Conservation (phyloP, 2,113 vertebrate genomes). For the Hystrix cristata region DNA sequence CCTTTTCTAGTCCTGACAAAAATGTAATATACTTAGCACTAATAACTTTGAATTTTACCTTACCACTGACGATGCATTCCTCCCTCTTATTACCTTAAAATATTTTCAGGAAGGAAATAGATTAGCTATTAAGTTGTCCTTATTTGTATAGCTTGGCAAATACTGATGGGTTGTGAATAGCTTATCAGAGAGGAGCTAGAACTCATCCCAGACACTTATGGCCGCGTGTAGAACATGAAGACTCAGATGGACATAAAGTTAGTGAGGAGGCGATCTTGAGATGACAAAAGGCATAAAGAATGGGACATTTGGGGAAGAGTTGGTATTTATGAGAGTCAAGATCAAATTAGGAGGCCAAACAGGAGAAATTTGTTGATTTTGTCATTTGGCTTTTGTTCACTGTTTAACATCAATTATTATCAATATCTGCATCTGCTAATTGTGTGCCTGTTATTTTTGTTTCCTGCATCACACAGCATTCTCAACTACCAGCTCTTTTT, state of each 20-base stretch:
- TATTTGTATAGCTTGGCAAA: not conserved
- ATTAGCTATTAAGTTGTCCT: not conserved
- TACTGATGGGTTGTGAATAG: not conserved
- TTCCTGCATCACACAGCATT: not conserved
- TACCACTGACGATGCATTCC: not conserved
- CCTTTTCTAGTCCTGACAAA: not conserved
- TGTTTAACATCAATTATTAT: not conserved
- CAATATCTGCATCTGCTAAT: not conserved
- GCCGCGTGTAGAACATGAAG: not conserved
- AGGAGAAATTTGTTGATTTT: not conserved
- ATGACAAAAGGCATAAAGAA: too few relatives aligned
- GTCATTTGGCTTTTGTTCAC: not conserved
- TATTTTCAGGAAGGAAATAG: not conserved
- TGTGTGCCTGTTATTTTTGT: not conserved
- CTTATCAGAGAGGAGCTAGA: not conserved
- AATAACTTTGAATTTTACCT: not conserved
- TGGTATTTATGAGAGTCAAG: not conserved
- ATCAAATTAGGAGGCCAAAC: not conserved
- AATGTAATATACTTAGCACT: not conserved
- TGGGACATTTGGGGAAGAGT: not conserved
- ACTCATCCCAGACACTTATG: not conserved
- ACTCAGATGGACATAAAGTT: not conserved
- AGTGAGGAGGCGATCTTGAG: not conserved
- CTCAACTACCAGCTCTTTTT: not conserved
- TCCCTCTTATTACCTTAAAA: not conserved